Percentiles rank a stretch among this genome's conserved stretches.
Evolutionary conservation across 2,797 vertebrate genomes (phyloP).

Genomic region (Calcarius lapponicus): DNA sequence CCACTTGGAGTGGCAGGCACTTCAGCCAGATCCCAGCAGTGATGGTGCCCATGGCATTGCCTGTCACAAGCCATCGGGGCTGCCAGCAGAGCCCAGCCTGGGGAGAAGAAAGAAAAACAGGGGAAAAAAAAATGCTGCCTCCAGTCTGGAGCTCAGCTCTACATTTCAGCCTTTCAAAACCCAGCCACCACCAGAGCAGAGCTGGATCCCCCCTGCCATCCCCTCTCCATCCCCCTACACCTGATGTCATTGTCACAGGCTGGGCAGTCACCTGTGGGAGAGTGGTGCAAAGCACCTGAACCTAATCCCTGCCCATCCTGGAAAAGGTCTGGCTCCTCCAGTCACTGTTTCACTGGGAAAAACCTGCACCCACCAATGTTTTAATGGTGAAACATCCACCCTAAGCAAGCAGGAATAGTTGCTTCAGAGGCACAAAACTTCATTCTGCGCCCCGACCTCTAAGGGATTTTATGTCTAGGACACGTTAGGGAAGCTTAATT

Average conservation of each 20-base stretch:
- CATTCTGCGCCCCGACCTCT: neutral
- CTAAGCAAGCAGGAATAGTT: neutral
- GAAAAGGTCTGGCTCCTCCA: neutral
- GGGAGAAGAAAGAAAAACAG: neutral
- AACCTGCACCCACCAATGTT: neutral
- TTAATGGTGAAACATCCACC: neutral
- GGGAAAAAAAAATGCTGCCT: too few species aligned
- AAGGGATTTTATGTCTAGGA: neutral
- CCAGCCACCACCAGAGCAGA: neutral
- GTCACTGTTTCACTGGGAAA: neutral
- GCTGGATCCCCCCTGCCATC: neutral
- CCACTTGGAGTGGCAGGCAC: slow-evolving; percentile 38
- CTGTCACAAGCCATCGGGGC: too few species aligned
- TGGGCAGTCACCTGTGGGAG: too few species aligned
- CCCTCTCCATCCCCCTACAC: neutral
- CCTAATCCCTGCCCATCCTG: too few species aligned
- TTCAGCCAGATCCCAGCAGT: slow-evolving; percentile 11
- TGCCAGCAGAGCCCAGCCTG: neutral
- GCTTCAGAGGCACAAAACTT: neutral
- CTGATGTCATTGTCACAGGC: too few species aligned
- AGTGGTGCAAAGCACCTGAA: too few species aligned
- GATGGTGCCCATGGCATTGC: too few species aligned
- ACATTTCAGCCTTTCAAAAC: neutral
- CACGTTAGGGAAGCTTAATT: neutral
- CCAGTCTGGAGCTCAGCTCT: neutral